Percentiles rank a stretch among this genome's conserved stretches.
phyloP scores from a whole-genome alignment of 2,113 vertebrate species.

The Pseudopipra pipra region DNA sequence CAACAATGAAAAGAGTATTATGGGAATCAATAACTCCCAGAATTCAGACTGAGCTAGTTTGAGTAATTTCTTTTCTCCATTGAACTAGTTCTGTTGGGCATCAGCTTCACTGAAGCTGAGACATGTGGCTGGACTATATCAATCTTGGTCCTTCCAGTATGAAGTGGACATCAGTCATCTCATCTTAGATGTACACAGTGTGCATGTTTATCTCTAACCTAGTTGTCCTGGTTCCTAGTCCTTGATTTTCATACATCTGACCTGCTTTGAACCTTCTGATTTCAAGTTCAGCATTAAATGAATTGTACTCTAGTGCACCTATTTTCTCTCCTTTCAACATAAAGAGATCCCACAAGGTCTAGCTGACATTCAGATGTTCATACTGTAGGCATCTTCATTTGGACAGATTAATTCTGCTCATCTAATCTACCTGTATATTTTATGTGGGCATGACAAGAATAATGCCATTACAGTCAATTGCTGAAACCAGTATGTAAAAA shows the following conservation, averaged over 20 bases:
- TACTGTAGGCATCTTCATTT: not conserved
- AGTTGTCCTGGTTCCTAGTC: not conserved
- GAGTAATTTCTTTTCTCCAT: not conserved
- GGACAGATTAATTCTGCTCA: not conserved
- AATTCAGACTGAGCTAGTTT: not conserved
- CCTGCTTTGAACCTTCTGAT: not conserved
- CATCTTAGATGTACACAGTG: not conserved
- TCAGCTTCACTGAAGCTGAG: not conserved
- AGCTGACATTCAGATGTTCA: not conserved
- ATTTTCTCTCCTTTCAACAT: not conserved
- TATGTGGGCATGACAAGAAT: not conserved
- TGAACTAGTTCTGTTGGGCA: not conserved
- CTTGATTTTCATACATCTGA: not conserved
- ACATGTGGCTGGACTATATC: not conserved
- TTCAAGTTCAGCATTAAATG: not conserved
- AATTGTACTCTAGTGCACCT: not conserved
- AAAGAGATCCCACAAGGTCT: not conserved
- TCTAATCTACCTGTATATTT: not conserved
- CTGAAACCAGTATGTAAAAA: not conserved
- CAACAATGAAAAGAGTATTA: not conserved
- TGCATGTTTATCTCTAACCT: not conserved
- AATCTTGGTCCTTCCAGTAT: not conserved
- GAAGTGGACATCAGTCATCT: not conserved
- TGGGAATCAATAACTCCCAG: not conserved
- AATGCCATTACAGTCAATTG: not conserved